Conservation (phyloP, 2,113 vertebrate genomes). For the Gobius niger region DNA sequence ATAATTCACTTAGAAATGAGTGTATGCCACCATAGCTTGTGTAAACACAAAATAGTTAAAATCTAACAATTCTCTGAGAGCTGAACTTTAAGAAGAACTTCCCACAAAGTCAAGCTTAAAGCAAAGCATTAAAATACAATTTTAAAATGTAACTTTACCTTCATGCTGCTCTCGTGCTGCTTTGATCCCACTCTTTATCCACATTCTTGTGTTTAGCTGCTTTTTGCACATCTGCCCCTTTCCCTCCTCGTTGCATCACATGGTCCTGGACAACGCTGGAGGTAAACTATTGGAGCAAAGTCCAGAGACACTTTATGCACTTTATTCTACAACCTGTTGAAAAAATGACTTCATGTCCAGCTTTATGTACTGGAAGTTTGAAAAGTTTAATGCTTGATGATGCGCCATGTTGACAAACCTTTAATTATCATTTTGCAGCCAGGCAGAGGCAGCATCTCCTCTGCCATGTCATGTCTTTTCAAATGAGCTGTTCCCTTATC, state of each 20-base stretch:
- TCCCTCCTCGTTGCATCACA: conserved; percentile 46
- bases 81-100: background rate
- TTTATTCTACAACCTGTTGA: background rate
- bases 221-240: conserved; percentile 18
- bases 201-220: conserved; percentile 24
- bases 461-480: conserved; percentile 19
- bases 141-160: conserved; percentile 51
- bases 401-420: background rate
- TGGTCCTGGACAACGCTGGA: conserved; percentile 34
- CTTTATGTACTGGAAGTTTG: too few relatives aligned
- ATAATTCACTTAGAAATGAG: too few relatives aligned
- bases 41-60: background rate
- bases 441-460: conserved; percentile 18
- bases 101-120: background rate
- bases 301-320: background rate
- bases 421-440: conserved; percentile 44
- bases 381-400: background rate
- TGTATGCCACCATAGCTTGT: background rate
- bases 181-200: conserved; percentile 7
- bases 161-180: conserved; percentile 10
- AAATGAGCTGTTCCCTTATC: conserved; percentile 23
- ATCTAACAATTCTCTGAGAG: too few relatives aligned
- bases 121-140: background rate
- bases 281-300: background rate
- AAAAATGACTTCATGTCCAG: conserved; percentile 4